Conservation (phyloP, 2,888 invertebrate species). For the Drosophila testacea region DNA sequence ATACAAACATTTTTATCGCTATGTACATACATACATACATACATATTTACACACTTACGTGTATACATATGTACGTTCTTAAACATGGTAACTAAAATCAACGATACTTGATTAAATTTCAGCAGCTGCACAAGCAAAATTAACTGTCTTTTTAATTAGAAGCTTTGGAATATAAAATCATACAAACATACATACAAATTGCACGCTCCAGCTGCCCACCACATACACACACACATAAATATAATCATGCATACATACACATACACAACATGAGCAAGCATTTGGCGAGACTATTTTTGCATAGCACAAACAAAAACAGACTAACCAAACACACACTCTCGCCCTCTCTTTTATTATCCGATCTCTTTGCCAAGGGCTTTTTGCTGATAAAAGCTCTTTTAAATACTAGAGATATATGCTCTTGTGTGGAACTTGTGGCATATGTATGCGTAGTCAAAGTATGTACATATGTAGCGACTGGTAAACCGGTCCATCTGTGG, state of each 20-base stretch:
- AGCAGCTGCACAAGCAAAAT: not conserved
- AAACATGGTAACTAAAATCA: not conserved
- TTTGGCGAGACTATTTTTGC: slow-evolving; percentile 10
- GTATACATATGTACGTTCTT: not conserved
- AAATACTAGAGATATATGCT: slow-evolving; percentile 6
- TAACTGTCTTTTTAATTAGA: slow-evolving; percentile 1
- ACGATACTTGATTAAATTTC: not conserved
- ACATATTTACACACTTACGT: not conserved
- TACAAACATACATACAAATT: not conserved
- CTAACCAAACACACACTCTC: not conserved
- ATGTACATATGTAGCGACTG: slow-evolving; percentile 1
- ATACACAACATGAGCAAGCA: not conserved
- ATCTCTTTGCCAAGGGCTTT: slow-evolving; percentile 11
- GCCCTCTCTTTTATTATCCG: not conserved
- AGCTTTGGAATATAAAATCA: not conserved
- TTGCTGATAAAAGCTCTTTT: slow-evolving; percentile 8
- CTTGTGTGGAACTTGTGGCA: slow-evolving; percentile 31
- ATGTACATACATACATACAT: not conserved
- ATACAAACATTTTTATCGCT: slow-evolving; percentile 7
- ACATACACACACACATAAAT: not conserved
- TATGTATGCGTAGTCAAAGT: slow-evolving; percentile 21
- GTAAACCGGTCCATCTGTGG: slow-evolving; percentile 26
- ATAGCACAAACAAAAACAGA: slow-evolving; percentile 6
- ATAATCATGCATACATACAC: not conserved
- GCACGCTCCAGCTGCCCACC: slow-evolving; percentile 3